phyloP scores from a whole-genome alignment of 2,797 vertebrate genomes.

The Euphonia xanthogaster region DNA sequence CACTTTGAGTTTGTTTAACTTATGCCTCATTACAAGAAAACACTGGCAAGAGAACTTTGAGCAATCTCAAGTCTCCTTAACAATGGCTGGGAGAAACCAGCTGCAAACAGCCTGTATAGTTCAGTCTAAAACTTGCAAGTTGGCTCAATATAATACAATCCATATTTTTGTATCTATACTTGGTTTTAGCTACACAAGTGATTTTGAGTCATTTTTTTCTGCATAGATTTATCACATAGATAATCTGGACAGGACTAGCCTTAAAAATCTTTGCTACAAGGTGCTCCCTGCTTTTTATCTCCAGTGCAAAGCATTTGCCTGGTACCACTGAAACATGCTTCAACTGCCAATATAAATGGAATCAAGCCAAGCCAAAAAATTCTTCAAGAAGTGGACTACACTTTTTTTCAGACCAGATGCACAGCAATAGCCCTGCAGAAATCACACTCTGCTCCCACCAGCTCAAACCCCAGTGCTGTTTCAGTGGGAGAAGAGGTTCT shows the following conservation, averaged over 20 bases:
- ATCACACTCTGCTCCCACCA: neutral
- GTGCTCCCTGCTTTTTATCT: neutral
- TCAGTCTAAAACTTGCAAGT: neutral
- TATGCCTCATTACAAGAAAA: conserved; percentile 22
- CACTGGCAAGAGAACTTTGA: neutral
- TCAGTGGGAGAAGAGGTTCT: neutral
- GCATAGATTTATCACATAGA: neutral
- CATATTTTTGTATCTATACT: neutral
- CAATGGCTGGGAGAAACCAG: neutral
- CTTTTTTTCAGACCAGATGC: neutral
- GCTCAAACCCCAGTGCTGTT: neutral
- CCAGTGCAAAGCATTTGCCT: neutral
- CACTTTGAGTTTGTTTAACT: conserved; percentile 16
- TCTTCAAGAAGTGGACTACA: neutral
- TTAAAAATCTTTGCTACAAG: neutral
- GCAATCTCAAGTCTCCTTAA: neutral
- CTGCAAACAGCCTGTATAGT: neutral
- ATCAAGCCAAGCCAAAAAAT: neutral
- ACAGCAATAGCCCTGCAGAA: neutral
- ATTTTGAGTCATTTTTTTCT: neutral
- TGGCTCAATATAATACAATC: neutral
- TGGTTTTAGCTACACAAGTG: neutral
- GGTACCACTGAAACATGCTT: neutral
- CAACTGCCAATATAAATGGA: neutral
- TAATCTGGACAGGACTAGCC: neutral